Base-by-base conservation (phyloP, 2,888 invertebrate genomes). In the Theodoxus fluviatilis region DNA sequence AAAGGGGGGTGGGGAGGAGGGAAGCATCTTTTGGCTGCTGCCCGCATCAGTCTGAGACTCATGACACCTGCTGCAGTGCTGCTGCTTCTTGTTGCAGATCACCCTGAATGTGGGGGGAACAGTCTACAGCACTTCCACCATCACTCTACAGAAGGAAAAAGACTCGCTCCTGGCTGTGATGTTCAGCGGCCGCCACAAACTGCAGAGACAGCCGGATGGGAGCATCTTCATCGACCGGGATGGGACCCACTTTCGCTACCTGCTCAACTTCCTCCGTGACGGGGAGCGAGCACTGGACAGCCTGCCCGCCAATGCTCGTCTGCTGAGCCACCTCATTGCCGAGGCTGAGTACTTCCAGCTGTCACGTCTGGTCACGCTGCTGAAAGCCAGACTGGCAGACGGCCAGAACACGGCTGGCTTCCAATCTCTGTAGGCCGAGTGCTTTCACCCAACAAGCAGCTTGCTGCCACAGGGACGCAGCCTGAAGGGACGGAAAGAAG, bases 211-310 rank as follows among this genome's bases (percentile, higher is more conserved):
- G 33, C 25, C 49, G n/a, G 80, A 80, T 69, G 81, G 81, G 33
- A 80, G 80, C 72, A 79, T 80, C 65, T 81, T 81, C 68, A 80
- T 81, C 22, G 81, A 81, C 73, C 73, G 81, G 43, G 81, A 81
- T 70, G 81, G 81, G 9, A 76, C 76, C 3, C 78, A 81, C 67
- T 81, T 81, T 67, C 79, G 81, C 9, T 79, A 80, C 55, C 77
- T 81, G 52, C 69, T 81, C n/a, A 81, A 81, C 68, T 81, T 75
- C 68, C 71, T 81, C 0, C 73, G 81, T 25, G 81, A 81, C 67
- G 69, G 69, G 12, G 64, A 37, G 7, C n/a, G 52, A 15, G 64
- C 49, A 18, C 25, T 69, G 63, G 59, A 64, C 38, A 63, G 52
- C 40, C n/a, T 69, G 35, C 63, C 63, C 15, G 18, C n/a, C 18